Percentiles rank a stretch among this genome's conserved stretches.
These are phyloP conservation scores for Callithrix jacchus DNA, from an alignment of 2,113 vertebrate genomes.

Conservation along the genomic window DNA sequence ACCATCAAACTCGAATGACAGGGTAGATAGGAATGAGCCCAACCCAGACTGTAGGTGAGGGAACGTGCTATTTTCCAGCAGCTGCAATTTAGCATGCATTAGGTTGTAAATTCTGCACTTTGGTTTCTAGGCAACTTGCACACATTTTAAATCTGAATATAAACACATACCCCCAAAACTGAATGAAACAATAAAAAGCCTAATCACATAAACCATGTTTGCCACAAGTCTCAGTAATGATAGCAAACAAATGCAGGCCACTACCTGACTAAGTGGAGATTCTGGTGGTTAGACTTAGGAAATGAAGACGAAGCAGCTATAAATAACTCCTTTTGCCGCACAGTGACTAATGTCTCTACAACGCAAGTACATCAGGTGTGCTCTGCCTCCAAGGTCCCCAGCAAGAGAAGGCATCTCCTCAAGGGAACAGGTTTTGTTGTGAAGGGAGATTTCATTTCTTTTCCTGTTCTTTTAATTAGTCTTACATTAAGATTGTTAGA, in stretches of 20 bases:
- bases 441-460: slow-evolving; percentile 56
- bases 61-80: slow-evolving; percentile 20
- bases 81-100: slow-evolving; percentile 31
- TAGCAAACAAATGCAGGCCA: slow-evolving; percentile 58
- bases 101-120: slow-evolving; percentile 63
- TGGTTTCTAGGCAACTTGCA: slow-evolving; percentile 61
- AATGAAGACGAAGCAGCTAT: slow-evolving; percentile 46
- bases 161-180: not conserved
- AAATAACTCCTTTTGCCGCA: slow-evolving; percentile 65
- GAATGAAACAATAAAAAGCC: slow-evolving; percentile 66
- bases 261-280: slow-evolving; percentile 25
- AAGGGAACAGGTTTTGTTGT: not conserved
- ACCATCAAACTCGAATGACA: not conserved
- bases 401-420: not conserved
- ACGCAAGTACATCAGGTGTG: slow-evolving; percentile 63
- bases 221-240: slow-evolving; percentile 51
- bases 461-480: slow-evolving; percentile 64
- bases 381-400: not conserved
- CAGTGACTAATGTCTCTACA: slow-evolving; percentile 69
- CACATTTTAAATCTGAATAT: slow-evolving; percentile 69
- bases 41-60: not conserved
- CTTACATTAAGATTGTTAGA: slow-evolving; percentile 49
- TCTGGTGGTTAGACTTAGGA: slow-evolving; percentile 41
- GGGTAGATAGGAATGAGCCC: not conserved
- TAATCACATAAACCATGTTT: slow-evolving; percentile 49